Evolutionary conservation across 1,140 invertebrate species (phyloP).

Genomic region (Drosophila lini): DNA sequence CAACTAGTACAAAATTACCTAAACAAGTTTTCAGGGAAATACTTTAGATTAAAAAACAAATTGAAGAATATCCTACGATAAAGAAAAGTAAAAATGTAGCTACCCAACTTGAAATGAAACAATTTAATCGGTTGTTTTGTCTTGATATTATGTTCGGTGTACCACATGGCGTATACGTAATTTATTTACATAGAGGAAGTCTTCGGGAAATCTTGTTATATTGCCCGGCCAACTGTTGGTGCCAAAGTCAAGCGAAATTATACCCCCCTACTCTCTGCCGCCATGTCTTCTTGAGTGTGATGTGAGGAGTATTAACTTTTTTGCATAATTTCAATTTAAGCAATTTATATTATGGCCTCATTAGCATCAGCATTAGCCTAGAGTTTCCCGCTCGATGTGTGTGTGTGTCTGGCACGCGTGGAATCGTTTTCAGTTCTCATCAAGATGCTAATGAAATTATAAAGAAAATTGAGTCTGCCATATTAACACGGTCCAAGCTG

Average conservation of each 20-base stretch:
- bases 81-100: neutral
- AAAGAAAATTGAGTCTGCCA: constrained; percentile 76
- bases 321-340: constrained; percentile 79
- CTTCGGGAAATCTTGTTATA: constrained; percentile 25
- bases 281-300: constrained; percentile 25
- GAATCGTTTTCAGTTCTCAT: constrained; percentile 65
- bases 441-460: constrained; percentile 78
- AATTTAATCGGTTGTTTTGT: neutral
- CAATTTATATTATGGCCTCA: constrained; percentile 79
- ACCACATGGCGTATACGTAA: constrained; percentile 40
- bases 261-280: neutral
- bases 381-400: constrained; percentile 19
- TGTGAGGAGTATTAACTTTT: constrained; percentile 54
- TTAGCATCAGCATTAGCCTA: constrained; percentile 75
- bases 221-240: constrained; percentile 50
- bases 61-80: neutral
- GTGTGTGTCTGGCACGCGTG: constrained; percentile 46
- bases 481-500: constrained; percentile 57
- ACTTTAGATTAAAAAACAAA: neutral
- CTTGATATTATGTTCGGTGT: neutral
- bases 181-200: constrained; percentile 34
- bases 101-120: neutral
- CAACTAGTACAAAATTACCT: neutral
- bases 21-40: too few species aligned
- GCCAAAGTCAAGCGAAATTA: constrained; percentile 47